phyloP scores from a whole-genome alignment of 2,113 vertebrate species.

The Sylvilagus bachmani region DNA sequence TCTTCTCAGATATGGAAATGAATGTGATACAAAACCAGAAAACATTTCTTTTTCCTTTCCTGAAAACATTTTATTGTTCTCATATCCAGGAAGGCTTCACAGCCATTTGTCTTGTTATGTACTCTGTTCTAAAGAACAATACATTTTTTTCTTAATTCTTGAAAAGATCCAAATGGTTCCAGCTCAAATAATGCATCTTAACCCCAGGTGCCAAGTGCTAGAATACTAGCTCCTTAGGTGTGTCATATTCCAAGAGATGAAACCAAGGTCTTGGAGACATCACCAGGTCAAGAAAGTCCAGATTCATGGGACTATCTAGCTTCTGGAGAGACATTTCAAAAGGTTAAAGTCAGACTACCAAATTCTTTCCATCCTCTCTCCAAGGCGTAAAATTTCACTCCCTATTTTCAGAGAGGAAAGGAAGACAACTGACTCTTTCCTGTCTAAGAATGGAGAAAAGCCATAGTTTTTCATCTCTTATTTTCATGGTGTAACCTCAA shows the following conservation, averaged over 20 bases:
- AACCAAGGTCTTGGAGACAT: background rate
- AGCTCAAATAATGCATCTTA: background rate
- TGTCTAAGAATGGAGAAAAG: background rate
- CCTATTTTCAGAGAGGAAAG: background rate
- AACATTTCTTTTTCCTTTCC: background rate
- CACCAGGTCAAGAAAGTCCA: background rate
- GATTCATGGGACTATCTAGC: background rate
- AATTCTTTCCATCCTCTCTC: background rate
- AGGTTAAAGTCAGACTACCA: background rate
- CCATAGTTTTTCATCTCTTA: background rate
- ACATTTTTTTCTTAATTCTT: background rate
- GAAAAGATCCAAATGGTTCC: background rate
- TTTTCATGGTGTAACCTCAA: background rate
- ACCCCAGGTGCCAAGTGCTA: background rate
- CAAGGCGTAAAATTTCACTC: background rate
- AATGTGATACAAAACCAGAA: background rate
- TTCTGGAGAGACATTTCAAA: background rate
- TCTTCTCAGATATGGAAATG: background rate
- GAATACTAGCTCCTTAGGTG: background rate
- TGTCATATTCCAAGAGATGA: background rate
- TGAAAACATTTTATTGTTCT: background rate
- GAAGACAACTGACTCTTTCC: background rate
- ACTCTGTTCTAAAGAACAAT: background rate
- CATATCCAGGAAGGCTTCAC: background rate
- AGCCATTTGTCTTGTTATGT: background rate